These are phyloP conservation scores for Dryas iulia DNA, from an alignment of 1,140 invertebrate genomes.

Conservation along the genomic window DNA sequence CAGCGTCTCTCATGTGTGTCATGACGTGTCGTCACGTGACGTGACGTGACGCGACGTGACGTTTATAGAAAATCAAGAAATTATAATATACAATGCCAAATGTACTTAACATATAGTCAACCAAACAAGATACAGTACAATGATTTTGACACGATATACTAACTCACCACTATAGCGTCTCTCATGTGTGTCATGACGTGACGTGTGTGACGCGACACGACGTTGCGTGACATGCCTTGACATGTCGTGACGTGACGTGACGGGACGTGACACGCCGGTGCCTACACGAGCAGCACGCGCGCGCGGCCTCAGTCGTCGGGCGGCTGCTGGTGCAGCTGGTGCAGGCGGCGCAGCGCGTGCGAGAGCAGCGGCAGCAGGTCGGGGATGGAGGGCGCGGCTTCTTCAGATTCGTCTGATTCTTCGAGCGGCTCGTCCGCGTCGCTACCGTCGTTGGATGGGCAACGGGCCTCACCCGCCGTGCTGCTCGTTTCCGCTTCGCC, in stretches of 20 bases:
- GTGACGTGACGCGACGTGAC: too few relatives aligned
- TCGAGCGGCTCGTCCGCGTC: constrained; percentile 31
- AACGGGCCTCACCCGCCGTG: constrained; percentile 24
- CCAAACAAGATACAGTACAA: too few relatives aligned
- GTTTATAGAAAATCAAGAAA: too few relatives aligned
- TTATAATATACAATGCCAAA: not conserved
- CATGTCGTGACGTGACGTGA: not conserved
- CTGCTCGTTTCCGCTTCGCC: constrained; percentile 23
- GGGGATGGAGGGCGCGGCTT: constrained; percentile 25
- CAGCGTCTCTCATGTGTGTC: too few relatives aligned
- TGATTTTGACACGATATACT: not conserved
- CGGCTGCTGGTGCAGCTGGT: constrained; percentile 31
- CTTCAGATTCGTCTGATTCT: constrained; percentile 38
- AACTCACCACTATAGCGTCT: not conserved
- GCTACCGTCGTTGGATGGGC: constrained; percentile 30
- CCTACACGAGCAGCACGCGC: too few relatives aligned
- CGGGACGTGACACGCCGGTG: not conserved
- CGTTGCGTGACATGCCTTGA: too few relatives aligned
- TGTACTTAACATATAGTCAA: not conserved
- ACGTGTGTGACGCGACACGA: too few relatives aligned
- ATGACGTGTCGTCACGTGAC: too few relatives aligned
- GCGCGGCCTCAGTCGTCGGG: constrained; percentile 18
- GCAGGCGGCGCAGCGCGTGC: constrained; percentile 29
- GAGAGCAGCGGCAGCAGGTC: constrained; percentile 31
- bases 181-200: not conserved